These are phyloP conservation scores for Mohoua ochrocephala DNA, from an alignment of 2,113 vertebrate species.

Conservation along the genomic window DNA sequence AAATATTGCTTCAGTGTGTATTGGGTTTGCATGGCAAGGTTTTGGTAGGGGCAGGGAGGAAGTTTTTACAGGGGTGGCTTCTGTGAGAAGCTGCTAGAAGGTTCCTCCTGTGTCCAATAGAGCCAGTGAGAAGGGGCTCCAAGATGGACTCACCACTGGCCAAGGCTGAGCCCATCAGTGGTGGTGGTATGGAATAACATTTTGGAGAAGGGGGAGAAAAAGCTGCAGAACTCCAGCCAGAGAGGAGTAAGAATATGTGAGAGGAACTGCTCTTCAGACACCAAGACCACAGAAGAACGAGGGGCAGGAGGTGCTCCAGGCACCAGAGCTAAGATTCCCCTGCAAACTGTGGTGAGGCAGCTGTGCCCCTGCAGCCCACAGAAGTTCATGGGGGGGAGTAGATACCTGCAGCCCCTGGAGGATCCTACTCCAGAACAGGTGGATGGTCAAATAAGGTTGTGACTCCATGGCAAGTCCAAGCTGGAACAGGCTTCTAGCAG, in stretches of 20 bases:
- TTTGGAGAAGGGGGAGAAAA: neutral
- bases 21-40: neutral
- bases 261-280: neutral
- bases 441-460: neutral
- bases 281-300: neutral
- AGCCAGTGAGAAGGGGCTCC: neutral
- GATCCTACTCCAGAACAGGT: neutral
- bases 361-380: neutral
- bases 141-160: accelerated
- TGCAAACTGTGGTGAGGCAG: neutral
- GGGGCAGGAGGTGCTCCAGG: neutral
- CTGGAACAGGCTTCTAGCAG: neutral
- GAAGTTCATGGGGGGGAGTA: neutral
- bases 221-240: neutral
- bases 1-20: neutral
- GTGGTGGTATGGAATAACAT: neutral
- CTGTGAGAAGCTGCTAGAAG: neutral
- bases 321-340: neutral
- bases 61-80: neutral
- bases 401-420: neutral
- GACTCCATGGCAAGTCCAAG: neutral
- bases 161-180: neutral
- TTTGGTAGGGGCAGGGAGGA: neutral
- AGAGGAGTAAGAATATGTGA: neutral
- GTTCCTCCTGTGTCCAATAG: neutral